Conservation (phyloP, 2,113 vertebrate species). For the Stictonetta naevosa region DNA sequence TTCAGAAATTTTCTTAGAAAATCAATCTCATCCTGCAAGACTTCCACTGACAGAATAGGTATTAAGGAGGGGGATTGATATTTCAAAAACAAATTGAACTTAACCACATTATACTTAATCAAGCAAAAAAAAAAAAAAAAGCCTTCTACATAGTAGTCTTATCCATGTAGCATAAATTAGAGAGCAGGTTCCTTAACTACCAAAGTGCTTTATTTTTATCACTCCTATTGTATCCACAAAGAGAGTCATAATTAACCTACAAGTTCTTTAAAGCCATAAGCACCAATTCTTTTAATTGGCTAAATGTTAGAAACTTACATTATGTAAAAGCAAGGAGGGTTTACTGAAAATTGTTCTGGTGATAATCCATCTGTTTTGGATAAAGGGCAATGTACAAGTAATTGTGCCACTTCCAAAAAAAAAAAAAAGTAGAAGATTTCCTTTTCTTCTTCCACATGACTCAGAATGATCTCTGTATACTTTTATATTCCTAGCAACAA, state of each 20-base stretch:
- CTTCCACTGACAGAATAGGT: background rate
- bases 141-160: background rate
- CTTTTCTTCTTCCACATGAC: background rate
- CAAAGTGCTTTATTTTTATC: background rate
- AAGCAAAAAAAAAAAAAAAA: background rate
- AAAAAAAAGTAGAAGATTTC: background rate
- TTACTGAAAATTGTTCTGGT: background rate
- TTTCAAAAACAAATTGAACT: background rate
- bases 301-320: background rate
- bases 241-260: conserved; percentile 47
- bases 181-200: background rate
- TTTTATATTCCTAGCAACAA: background rate
- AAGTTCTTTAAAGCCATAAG: conserved; percentile 31
- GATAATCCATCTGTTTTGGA: conserved; percentile 63
- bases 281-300: conserved; percentile 28
- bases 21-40: background rate
- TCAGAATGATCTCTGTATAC: background rate
- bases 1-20: background rate
- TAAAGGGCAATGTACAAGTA: background rate
- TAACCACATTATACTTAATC: background rate
- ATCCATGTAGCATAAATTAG: background rate
- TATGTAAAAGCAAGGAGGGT: conserved; percentile 31
- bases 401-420: background rate
- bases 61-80: background rate
- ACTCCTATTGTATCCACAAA: background rate